These are phyloP conservation scores for Rhincodon typus DNA, from an alignment of 2,797 vertebrate genomes.

Conservation along the genomic window DNA sequence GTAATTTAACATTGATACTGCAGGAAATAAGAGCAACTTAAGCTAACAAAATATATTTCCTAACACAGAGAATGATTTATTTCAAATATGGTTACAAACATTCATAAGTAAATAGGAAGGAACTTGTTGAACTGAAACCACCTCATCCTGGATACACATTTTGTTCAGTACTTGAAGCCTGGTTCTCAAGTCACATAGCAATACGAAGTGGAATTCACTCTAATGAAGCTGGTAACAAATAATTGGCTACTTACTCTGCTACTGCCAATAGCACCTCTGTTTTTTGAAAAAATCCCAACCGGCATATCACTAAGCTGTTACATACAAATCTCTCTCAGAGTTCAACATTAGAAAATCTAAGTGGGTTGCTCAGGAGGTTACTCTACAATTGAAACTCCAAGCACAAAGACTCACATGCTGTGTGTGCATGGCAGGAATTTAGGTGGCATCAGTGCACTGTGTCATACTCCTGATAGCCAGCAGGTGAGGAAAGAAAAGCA, in stretches of 20 bases:
- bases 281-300: not conserved
- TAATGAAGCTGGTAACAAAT: not conserved
- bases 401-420: not conserved
- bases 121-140: not conserved
- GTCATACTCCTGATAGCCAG: not conserved
- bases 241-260: no score
- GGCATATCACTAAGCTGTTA: not conserved
- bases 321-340: not conserved
- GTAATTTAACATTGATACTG: not conserved
- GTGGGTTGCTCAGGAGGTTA: not conserved
- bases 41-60: not conserved
- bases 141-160: not conserved
- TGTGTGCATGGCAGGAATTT: not conserved
- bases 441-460: not conserved
- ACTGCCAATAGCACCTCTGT: not conserved
- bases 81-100: not conserved
- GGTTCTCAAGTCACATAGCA: not conserved
- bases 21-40: slow-evolving; percentile 24
- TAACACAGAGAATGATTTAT: not conserved
- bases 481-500: not conserved
- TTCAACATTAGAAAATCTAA: not conserved
- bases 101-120: not conserved
- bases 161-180: not conserved
- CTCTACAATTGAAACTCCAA: not conserved
- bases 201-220: not conserved